phyloP scores from a whole-genome alignment of 2,888 invertebrate species.

The Sinohyriopsis cumingii region DNA sequence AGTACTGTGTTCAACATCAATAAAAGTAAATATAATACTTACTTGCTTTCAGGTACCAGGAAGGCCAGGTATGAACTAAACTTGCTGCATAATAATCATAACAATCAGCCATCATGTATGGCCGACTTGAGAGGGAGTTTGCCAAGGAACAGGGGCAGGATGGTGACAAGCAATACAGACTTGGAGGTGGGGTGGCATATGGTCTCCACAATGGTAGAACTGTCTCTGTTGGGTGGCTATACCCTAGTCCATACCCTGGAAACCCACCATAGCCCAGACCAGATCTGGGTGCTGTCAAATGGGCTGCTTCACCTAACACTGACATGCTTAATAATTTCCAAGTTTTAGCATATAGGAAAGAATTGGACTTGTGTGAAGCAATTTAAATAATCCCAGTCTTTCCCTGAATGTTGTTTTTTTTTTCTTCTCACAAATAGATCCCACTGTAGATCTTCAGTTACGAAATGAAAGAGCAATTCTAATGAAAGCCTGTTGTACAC shows the following conservation, averaged over 20 bases:
- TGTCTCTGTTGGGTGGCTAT: slow-evolving; percentile 11
- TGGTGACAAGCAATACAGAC: slow-evolving; percentile 38
- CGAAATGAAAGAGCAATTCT: no score
- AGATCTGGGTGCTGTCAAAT: not conserved
- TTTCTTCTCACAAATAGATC: no score
- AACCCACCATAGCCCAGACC: no score
- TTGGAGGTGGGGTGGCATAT: slow-evolving; percentile 28
- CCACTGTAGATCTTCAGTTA: no score
- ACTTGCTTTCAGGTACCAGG: slow-evolving; percentile 52
- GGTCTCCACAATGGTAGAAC: slow-evolving; percentile 43
- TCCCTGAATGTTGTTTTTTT: no score
- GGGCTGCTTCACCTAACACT: slow-evolving; percentile 19
- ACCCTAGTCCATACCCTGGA: no score
- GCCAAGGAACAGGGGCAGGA: slow-evolving; percentile 40
- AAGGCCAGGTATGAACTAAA: slow-evolving; percentile 31
- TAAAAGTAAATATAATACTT: slow-evolving; percentile 5
- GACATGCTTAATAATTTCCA: slow-evolving; percentile 11
- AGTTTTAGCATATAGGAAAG: no score
- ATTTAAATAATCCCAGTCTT: no score
- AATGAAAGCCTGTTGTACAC: no score
- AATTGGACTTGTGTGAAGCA: no score
- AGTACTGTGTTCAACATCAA: no score
- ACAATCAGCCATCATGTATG: slow-evolving; percentile 31
- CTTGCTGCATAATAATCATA: slow-evolving; percentile 31
- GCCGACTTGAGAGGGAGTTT: slow-evolving; percentile 14